phyloP scores from a whole-genome alignment of 2,113 vertebrate species.

The Peucedramus taeniatus region DNA sequence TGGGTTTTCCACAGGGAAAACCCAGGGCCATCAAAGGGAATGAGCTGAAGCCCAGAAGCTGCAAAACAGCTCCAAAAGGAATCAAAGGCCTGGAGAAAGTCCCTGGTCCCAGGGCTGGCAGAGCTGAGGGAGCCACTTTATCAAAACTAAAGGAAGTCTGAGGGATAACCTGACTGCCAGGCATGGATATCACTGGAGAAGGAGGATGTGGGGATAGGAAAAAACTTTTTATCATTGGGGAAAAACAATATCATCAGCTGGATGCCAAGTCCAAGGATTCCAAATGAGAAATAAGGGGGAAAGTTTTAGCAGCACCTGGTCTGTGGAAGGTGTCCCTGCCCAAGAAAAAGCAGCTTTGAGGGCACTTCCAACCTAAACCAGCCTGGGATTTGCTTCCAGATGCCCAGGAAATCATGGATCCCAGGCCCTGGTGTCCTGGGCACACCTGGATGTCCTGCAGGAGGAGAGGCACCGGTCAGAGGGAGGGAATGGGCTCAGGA shows the following conservation, averaged over 20 bases:
- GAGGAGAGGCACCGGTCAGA: background rate
- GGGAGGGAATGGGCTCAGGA: background rate
- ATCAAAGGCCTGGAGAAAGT: background rate
- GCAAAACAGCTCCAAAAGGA: background rate
- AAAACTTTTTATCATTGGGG: background rate
- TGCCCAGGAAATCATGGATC: background rate
- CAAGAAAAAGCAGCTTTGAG: background rate
- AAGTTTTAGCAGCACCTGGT: background rate
- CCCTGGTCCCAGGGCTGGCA: background rate
- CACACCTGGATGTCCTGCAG: background rate
- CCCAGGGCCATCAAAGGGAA: background rate
- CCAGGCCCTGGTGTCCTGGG: background rate
- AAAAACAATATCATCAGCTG: background rate
- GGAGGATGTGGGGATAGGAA: background rate
- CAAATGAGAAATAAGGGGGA: background rate
- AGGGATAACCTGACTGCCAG: background rate
- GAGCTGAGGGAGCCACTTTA: background rate
- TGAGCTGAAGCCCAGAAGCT: background rate
- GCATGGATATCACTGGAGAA: background rate
- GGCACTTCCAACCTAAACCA: background rate
- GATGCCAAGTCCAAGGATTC: background rate
- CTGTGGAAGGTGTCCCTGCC: background rate
- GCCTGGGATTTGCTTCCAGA: background rate
- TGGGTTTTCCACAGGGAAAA: background rate
- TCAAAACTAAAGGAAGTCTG: background rate